Conservation (phyloP, 30 jellyfish, hydroid and myxozoan genomes). For the Chironex yamaguchii region DNA sequence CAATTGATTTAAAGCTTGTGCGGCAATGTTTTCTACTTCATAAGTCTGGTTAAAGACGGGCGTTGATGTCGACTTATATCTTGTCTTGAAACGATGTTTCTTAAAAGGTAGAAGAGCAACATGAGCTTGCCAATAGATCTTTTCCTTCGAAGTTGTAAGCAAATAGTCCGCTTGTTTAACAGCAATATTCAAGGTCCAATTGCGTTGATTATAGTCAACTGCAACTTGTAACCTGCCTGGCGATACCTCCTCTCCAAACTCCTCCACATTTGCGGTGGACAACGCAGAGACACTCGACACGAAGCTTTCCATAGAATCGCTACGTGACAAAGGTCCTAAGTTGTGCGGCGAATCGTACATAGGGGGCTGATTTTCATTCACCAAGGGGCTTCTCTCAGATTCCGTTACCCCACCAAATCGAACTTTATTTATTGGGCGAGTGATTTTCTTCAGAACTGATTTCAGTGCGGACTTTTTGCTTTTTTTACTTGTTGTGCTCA, state of each 20-base stretch:
- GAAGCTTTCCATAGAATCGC: conserved; percentile 97
- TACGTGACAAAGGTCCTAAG: conserved; percentile 24
- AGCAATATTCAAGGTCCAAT: conserved; percentile 88
- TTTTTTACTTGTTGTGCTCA: neutral
- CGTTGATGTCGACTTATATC: conserved; percentile 93
- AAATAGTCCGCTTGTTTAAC: conserved; percentile 95
- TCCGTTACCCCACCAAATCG: conserved; percentile 81
- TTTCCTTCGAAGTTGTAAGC: conserved; percentile 77
- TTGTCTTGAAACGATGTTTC: conserved; percentile 88
- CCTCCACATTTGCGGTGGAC: conserved; percentile 83
- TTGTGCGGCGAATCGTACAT: conserved; percentile 55
- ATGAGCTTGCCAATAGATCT: conserved; percentile 97
- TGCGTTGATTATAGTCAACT: conserved; percentile 75
- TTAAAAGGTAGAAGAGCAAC: conserved; percentile 89
- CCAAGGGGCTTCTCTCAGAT: conserved; percentile 51
- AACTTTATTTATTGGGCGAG: conserved; percentile 84
- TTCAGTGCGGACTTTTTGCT: conserved; percentile 39
- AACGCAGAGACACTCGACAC: conserved; percentile 84
- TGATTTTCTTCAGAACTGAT: conserved; percentile 81
- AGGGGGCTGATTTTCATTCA: neutral
- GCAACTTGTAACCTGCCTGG: conserved; percentile 93
- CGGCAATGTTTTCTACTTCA: conserved; percentile 88
- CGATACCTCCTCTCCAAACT: conserved; percentile 91
- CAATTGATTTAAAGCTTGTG: conserved; percentile 87
- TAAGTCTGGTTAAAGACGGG: conserved; percentile 92